Percentiles rank a stretch among this genome's conserved stretches.
Evolutionary conservation across 2,797 vertebrate species (phyloP).

Genomic region (Urophycis tenuis): DNA sequence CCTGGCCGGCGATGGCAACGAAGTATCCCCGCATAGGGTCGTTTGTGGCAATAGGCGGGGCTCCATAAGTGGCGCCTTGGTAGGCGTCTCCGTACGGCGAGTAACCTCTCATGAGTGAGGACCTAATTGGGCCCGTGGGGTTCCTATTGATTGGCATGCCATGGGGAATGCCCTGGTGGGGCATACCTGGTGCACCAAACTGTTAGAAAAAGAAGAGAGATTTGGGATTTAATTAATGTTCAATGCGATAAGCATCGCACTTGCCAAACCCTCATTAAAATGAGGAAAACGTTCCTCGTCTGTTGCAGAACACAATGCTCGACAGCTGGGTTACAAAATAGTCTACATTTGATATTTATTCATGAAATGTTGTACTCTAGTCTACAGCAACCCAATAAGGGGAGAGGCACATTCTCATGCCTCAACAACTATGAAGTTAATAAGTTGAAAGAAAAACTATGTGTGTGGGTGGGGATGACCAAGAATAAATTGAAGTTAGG

Average conservation of each 20-base stretch:
- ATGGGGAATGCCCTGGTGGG: constrained; percentile 65
- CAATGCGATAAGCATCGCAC: too few species aligned
- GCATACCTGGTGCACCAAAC: constrained; percentile 76
- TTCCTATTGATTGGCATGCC: constrained; percentile 40
- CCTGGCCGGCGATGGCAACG: constrained; percentile 80
- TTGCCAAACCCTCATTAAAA: not conserved
- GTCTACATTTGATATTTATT: not conserved
- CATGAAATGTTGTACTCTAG: not conserved
- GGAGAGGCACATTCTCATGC: too few species aligned
- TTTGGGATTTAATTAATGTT: not conserved
- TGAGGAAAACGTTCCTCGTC: not conserved
- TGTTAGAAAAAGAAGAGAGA: constrained; percentile 34
- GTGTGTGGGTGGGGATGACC: not conserved
- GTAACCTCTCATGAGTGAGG: constrained; percentile 54
- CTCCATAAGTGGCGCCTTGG: constrained; percentile 54
- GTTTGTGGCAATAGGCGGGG: constrained; percentile 51
- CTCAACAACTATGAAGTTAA: not conserved
- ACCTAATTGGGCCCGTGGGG: constrained; percentile 61
- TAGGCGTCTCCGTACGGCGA: constrained; percentile 62
- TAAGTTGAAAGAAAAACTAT: not conserved
- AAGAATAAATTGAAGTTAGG: too few species aligned
- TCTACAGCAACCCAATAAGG: not conserved
- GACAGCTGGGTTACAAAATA: not conserved
- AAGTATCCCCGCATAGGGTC: constrained; percentile 83
- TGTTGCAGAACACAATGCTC: not conserved